Evolutionary conservation across 2,888 invertebrate species (phyloP).

Genomic region (Myopa testacea): DNA sequence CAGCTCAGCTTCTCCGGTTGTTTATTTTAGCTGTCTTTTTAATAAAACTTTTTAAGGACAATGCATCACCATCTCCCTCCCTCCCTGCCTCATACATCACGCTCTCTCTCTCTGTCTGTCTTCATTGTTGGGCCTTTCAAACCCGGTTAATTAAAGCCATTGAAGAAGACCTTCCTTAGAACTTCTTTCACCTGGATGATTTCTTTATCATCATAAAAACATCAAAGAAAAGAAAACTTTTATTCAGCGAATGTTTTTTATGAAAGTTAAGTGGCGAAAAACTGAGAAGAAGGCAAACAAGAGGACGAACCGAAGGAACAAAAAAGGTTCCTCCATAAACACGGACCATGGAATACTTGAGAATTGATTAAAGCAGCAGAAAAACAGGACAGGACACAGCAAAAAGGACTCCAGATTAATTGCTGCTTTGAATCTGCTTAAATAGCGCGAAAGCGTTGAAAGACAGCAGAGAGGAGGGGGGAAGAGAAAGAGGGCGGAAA

Average conservation of each 20-base stretch:
- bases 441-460: slow-evolving; percentile 9
- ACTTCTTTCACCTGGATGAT: not conserved
- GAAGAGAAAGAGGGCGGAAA: not conserved
- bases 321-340: not conserved
- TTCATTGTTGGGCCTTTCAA: not conserved
- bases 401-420: slow-evolving; percentile 7
- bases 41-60: not conserved
- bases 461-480: not conserved
- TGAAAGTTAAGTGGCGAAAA: not conserved
- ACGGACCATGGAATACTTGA: not conserved
- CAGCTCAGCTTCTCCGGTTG: not conserved
- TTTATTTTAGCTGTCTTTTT: not conserved
- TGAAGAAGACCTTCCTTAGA: not conserved
- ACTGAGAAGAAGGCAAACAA: not conserved
- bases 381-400: not conserved
- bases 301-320: not conserved
- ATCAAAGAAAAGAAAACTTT: not conserved
- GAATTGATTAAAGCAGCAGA: slow-evolving; percentile 22
- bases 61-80: not conserved
- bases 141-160: slow-evolving; percentile 6
- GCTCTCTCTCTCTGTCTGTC: not conserved
- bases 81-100: not conserved
- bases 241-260: not conserved
- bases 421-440: slow-evolving; percentile 15
- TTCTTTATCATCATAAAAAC: not conserved